Base-by-base conservation (phyloP, 1,140 invertebrate species). In the Drosophila nigromelanica region DNA sequence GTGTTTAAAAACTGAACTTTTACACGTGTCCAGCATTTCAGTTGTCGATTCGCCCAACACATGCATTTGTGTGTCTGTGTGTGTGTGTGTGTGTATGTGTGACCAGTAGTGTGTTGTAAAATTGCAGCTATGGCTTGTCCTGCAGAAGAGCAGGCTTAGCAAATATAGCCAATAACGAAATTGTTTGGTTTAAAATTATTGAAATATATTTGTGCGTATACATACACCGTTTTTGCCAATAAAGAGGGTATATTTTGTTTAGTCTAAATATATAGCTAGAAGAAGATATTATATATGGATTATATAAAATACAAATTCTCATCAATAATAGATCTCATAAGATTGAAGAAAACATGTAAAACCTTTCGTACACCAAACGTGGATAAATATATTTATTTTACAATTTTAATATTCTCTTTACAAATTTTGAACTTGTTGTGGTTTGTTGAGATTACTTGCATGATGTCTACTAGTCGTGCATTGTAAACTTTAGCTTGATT, bases 1-100 rank as follows among this genome's bases (percentile, higher is more conserved):
- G 78, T 87, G 82, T 87, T 87, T 87, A 87, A 87, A 83, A 73
- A 73, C 67, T 66, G 37, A 87, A 89, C 64, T 89, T 89, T 82
- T 82, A 87, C 82, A 87, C 82, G 82, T 87, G 82, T 87, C 83
- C 79, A 68, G 83, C 78, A 87, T 87, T 64, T 59, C 51, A 82
- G 72, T 64, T 81, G 47, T 59, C 66, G 18, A 61, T 67, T 50
- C 18, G 40, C 10, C 40, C 37, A 39, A 42, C 52, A 42, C 21
- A n/a, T 37, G 15, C 42, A 11, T 43, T 21, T 50, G 18, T 35
- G 21, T 52, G 3, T 42, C n/a, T 42, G 12, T 54, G 14, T 51
- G 14, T 47, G 14, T 39, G 27, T 45, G 8, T 47, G 42, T 47
- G 35, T 54, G 11, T 42, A 21, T 61, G 14, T 39, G 39, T 24